Evolutionary conservation across 2,797 vertebrate species (phyloP).

Genomic region (Agapornis canus): DNA sequence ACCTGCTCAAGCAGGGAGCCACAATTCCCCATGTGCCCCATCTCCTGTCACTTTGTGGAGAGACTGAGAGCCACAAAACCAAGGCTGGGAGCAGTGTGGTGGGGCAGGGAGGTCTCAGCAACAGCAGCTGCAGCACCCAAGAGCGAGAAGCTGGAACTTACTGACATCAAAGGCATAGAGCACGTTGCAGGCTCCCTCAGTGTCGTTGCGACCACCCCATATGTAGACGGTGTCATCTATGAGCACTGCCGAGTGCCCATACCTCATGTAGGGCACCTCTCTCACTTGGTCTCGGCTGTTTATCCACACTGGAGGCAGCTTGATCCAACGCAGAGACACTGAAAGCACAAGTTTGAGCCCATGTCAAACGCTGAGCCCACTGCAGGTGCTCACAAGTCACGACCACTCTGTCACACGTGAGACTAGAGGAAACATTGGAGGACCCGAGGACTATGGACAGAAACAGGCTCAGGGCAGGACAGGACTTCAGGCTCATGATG

Average conservation of each 20-base stretch:
- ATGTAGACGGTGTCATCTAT: conserved; percentile 95
- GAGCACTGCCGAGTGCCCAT: conserved; percentile 96
- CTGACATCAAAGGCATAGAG: conserved; percentile 96
- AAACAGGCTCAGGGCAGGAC: not conserved
- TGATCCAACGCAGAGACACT: conserved; percentile 97
- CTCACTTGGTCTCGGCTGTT: conserved; percentile 84
- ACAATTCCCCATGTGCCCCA: not conserved
- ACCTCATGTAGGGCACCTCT: conserved; percentile 97
- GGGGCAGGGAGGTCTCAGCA: not conserved
- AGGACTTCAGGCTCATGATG: not conserved
- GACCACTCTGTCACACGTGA: not conserved
- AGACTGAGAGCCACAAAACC: not conserved
- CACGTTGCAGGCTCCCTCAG: conserved; percentile 96
- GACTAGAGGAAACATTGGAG: not conserved
- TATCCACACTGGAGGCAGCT: conserved; percentile 90
- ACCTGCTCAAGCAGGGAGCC: not conserved
- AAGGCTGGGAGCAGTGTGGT: rapidly evolving
- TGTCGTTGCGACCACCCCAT: conserved; percentile 98
- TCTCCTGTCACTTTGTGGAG: not conserved
- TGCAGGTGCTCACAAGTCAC: not conserved
- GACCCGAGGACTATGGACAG: not conserved
- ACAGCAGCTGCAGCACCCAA: not conserved
- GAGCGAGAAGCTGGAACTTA: conserved; percentile 76
- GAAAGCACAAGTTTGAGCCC: conserved; percentile 37
- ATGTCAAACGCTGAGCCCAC: not conserved